Base-by-base conservation (phyloP, 2,888 invertebrate species). In the Cerastis rubricosa region DNA sequence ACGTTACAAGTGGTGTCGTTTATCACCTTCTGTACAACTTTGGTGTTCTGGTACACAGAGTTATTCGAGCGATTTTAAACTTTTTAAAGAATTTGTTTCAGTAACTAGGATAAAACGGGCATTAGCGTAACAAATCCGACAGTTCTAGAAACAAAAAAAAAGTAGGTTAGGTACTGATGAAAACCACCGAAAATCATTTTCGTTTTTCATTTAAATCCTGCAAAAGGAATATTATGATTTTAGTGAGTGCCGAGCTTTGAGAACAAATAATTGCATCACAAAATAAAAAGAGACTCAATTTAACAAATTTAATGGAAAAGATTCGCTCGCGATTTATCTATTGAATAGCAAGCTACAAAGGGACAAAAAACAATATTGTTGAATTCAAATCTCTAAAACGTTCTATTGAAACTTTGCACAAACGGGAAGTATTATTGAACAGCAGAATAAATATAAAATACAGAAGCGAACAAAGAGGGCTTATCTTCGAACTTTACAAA, bases 401-500 rank as follows among this genome's bases (percentile, higher is more conserved):
- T 61, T 79, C 29, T 19, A 64, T 67, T 70, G n/a, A 73, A 84
- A 81, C 45, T 67, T 72, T 57, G 40, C 40, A 64, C 51, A 64
- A 84, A 69, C 70, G 49, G 25, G 43, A 70, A 80, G 57, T 22
- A 73, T 65, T 70, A 76, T 83, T 64, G 63, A 71, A 71, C 54
- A 22, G 35, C n/a, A 40, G 17, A 75, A 80, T 57, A 80, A 77
- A 74, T 77, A 84, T 81, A 82, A 80, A 74, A 76, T 82, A 73
- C 66, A 83, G 69, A 75, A 51, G 71, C 59, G 64, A 72, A 86
- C 81, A 87, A 84, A 84, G 73, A 66, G 68, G 69, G 81, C 84
- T 87, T 87, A 87, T 87, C 88, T 84, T 19, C n/a, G 25, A 40
- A 72, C 57, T 84, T 76, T 71, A 86, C 73, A 83, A 86, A 85